Conservation (phyloP, 2,797 vertebrate species). For the Helarctos malayanus region DNA sequence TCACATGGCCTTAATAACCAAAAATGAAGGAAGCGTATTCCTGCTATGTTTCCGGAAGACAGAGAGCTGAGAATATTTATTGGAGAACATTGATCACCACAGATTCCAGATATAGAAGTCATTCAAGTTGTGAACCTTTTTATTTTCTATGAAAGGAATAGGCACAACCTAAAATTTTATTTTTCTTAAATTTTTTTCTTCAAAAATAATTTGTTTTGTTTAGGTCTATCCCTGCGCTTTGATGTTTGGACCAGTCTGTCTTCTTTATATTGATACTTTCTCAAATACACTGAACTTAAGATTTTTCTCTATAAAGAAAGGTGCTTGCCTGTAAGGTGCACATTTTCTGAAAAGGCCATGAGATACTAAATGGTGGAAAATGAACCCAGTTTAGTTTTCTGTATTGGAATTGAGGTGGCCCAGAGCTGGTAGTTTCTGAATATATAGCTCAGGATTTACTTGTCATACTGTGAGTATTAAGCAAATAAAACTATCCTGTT, state of each 20-base stretch:
- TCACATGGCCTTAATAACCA: neutral
- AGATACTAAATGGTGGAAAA: neutral
- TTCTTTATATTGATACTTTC: neutral
- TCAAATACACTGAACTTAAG: neutral
- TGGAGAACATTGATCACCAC: neutral
- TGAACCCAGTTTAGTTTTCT: neutral
- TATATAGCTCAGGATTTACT: neutral
- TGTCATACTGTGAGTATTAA: neutral
- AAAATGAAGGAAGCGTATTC: neutral
- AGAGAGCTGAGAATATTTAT: neutral
- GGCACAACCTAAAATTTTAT: neutral
- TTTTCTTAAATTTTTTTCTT: neutral
- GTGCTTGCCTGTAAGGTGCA: neutral
- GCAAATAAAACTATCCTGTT: neutral
- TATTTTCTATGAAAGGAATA: constrained; percentile 34
- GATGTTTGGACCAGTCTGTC: constrained; percentile 5
- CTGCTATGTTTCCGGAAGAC: neutral
- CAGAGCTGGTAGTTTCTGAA: neutral
- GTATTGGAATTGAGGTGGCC: neutral
- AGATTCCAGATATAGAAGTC: neutral
- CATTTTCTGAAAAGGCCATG: neutral
- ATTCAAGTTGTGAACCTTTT: neutral
- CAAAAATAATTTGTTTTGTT: neutral
- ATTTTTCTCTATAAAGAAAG: constrained; percentile 6
- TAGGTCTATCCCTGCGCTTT: neutral